Evolutionary conservation across 1,140 invertebrate genomes (phyloP).

Genomic region (Drosophila grimshawi): DNA sequence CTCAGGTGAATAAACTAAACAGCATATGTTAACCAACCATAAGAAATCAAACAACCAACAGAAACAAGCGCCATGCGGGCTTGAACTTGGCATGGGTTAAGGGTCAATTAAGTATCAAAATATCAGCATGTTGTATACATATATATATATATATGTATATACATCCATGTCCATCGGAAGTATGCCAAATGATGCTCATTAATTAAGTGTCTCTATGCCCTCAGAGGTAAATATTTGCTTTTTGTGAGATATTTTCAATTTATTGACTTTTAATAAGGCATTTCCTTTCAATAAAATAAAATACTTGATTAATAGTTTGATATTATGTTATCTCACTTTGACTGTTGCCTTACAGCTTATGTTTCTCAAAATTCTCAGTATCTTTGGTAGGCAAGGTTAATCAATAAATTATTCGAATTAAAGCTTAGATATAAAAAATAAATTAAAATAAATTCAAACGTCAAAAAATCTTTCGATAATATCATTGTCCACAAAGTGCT

Average conservation of each 20-base stretch:
- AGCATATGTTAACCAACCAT: conserved; percentile 7
- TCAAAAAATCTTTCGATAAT: too few relatives aligned
- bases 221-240: not conserved
- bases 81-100: conserved; percentile 26
- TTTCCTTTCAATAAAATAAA: conserved; percentile 39
- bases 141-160: not conserved
- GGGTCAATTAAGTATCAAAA: conserved; percentile 34
- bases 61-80: conserved; percentile 46
- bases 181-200: conserved; percentile 34
- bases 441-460: too few relatives aligned
- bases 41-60: not conserved
- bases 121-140: conserved; percentile 13
- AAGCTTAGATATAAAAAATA: too few relatives aligned
- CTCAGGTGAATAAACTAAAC: conserved; percentile 34
- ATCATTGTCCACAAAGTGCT: too few relatives aligned
- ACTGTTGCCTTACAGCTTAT: too few relatives aligned
- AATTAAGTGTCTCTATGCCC: conserved; percentile 12
- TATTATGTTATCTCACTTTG: not conserved
- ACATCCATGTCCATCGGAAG: conserved; percentile 39
- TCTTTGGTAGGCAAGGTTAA: too few relatives aligned
- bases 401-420: too few relatives aligned
- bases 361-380: too few relatives aligned
- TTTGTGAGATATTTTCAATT: conserved; percentile 20
- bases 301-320: not conserved
- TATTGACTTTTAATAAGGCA: conserved; percentile 50